Conservation (phyloP, 1,140 invertebrate genomes). For the Drosophila kikkawai region DNA sequence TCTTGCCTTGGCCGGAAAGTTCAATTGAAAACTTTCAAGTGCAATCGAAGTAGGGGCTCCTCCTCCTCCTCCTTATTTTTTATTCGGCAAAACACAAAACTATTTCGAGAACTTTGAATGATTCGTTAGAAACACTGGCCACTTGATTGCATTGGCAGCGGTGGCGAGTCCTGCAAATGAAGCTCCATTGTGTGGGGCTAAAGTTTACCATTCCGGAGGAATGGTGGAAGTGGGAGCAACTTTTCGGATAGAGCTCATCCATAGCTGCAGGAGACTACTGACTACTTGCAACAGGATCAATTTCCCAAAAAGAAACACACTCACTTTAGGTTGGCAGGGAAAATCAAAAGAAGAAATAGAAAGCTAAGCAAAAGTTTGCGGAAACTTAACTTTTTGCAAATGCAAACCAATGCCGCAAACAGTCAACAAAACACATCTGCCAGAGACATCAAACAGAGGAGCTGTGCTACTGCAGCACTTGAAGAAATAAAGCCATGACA, state of each 20-base stretch:
- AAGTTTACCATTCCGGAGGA: constrained; percentile 14
- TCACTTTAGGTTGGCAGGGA: background rate
- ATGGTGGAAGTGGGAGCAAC: background rate
- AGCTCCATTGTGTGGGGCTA: constrained; percentile 35
- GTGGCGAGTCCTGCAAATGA: constrained; percentile 33
- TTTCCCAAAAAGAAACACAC: constrained; percentile 14
- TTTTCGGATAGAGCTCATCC: constrained; percentile 32
- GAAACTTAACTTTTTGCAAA: constrained; percentile 25
- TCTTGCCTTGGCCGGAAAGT: constrained; percentile 39
- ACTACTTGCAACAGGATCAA: constrained; percentile 21
- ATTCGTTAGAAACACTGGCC: constrained; percentile 60
- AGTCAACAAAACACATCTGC: constrained; percentile 28
- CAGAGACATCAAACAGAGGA: constrained; percentile 11
- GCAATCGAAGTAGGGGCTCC: constrained; percentile 28
- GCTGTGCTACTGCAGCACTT: constrained; percentile 6
- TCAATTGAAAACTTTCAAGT: constrained; percentile 73
- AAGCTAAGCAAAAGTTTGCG: constrained; percentile 21
- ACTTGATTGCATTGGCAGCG: constrained; percentile 16
- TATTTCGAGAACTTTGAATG: constrained; percentile 53
- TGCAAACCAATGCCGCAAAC: constrained; percentile 35
- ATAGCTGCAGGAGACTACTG: constrained; percentile 7
- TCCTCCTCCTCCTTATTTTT: background rate
- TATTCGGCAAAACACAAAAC: constrained; percentile 16
- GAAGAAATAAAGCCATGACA: background rate
- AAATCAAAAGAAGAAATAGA: background rate